phyloP scores from a whole-genome alignment of 2,113 vertebrate species.

The Diphyllodes magnificus region DNA sequence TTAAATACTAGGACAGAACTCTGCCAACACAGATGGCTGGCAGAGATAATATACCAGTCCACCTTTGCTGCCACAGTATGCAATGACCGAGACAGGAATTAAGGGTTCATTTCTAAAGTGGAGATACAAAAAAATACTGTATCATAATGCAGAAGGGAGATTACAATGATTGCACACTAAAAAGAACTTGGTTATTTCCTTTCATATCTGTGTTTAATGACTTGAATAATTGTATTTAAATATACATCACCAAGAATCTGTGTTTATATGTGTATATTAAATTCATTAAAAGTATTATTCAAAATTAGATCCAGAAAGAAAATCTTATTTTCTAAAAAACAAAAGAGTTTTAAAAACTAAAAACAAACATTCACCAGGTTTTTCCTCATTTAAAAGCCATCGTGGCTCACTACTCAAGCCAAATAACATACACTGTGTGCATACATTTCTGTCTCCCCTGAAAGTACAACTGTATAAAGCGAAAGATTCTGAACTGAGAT shows the following conservation, averaged over 20 bases:
- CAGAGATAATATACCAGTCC: neutral
- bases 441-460: neutral
- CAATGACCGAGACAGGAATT: neutral
- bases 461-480: neutral
- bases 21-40: neutral
- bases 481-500: neutral
- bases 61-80: neutral
- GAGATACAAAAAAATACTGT: neutral
- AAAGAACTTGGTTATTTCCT: neutral
- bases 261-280: neutral
- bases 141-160: neutral
- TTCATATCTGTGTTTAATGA: neutral
- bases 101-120: neutral
- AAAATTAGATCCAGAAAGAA: neutral
- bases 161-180: neutral
- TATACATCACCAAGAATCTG: neutral
- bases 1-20: neutral
- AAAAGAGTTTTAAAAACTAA: neutral
- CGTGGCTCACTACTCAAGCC: fast-evolving
- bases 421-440: neutral
- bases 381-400: neutral
- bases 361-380: neutral
- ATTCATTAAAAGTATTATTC: neutral
- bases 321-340: neutral
- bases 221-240: neutral